Evolutionary conservation across 2,888 invertebrate genomes (phyloP), one percentile per base, ranked within the genome.

Genomic region (Yponomeuta evonymella): DNA sequence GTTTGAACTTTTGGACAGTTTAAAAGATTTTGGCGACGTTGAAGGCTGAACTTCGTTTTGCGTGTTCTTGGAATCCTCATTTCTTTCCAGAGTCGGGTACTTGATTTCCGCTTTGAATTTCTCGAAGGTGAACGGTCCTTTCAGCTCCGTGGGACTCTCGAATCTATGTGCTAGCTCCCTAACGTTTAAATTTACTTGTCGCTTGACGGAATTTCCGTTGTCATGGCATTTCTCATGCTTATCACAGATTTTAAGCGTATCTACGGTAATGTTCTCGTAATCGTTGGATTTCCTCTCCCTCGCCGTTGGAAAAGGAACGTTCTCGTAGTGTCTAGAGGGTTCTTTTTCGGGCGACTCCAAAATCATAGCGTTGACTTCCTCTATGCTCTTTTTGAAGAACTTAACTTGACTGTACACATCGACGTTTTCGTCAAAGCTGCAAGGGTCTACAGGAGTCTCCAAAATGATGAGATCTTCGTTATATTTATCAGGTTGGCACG

Each of bases 371-470:
- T 96, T 96, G 0, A 96, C 95, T 84, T 96, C 96, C 67, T 95
- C 94, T 64, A 96, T 94, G 33, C 95, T 95, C 76, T 95, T 93
- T 64, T 94, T 93, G 76, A 96, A 95, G 80, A 95, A 95, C 77
- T 96, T 96, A 0, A 96, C 96, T 91, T 96, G 94, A 75, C 95
- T 95, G 78, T 96, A 96, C 0, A 96, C 94, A 70, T 93, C 93
- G 2, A 89, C 75, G 67, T 89, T 89, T 5, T 85, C 80, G 43
- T 89, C 86, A 30, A 79, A 70, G 69, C 81, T 78, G 0, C 82
- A 58, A 79, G 74, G 73, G 74, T 94, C 93, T 74, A 94, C 92
- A 9, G 94, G 93, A 0, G 94, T 94, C 81, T 94, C 94, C 73
- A 94, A 75, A 58, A 94, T 85, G 0, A 93, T 92, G 23, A 92